Evolutionary conservation across 1,140 invertebrate species (phyloP).

Genomic region (Cherax quadricarinatus): DNA sequence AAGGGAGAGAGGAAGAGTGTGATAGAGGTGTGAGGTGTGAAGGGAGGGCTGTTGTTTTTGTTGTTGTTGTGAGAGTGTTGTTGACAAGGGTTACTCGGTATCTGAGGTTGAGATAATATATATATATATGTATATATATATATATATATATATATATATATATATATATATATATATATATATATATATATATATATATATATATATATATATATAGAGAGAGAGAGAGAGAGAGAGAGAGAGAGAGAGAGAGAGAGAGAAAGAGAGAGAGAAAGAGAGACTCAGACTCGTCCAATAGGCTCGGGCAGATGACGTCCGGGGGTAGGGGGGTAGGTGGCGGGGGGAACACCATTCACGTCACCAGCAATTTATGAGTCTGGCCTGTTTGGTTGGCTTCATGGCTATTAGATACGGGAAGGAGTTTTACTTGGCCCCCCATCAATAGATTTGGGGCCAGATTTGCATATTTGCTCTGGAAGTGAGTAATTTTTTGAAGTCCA

Average conservation of each 20-base stretch:
- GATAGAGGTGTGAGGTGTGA: not conserved
- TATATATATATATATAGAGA: no score
- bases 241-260: slow-evolving; percentile 1
- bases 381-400: slow-evolving; percentile 67
- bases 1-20: not conserved
- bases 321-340: no score
- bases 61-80: not conserved
- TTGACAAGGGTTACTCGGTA: not conserved
- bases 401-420: slow-evolving; percentile 66
- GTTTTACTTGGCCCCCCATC: slow-evolving; percentile 41
- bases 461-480: slow-evolving; percentile 49
- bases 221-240: slow-evolving; percentile 12
- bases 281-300: slow-evolving; percentile 21
- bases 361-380: slow-evolving; percentile 65
- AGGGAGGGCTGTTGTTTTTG: no score
- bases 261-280: no score
- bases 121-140: no score
- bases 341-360: slow-evolving; percentile 65
- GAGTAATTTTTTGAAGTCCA: slow-evolving; percentile 19
- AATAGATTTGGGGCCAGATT: slow-evolving; percentile 57
- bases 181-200: no score
- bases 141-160: no score
- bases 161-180: no score
- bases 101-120: slow-evolving; percentile 8
- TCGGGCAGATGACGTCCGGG: slow-evolving; percentile 28